Evolutionary conservation across 2,797 vertebrate species (phyloP).

Genomic region (Botia almorhae): DNA sequence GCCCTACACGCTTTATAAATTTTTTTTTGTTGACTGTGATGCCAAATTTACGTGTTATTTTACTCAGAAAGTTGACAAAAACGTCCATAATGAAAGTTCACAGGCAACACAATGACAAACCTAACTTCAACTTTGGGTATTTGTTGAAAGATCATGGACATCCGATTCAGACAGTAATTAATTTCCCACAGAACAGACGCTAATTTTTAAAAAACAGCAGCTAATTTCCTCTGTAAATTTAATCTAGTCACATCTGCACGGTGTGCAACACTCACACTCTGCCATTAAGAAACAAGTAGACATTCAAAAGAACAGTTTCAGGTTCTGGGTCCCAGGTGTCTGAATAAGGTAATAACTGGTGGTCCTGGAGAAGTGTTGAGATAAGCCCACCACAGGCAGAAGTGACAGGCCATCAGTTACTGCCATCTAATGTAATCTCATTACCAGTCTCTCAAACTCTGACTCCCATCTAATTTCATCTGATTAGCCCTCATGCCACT

Average conservation of each 20-base stretch:
- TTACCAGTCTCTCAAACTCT: slow-evolving; percentile 48
- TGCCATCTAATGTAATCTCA: slow-evolving; percentile 51
- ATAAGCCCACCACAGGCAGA: slow-evolving; percentile 37
- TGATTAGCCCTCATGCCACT: slow-evolving; percentile 45
- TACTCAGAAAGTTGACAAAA: not conserved
- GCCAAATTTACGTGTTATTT: not conserved
- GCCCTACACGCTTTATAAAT: too few relatives aligned
- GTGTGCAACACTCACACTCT: not conserved
- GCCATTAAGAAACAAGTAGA: not conserved
- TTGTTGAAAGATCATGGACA: not conserved
- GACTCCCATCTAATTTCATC: slow-evolving; percentile 47
- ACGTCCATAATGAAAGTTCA: not conserved
- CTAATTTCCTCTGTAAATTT: not conserved
- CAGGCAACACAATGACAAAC: not conserved
- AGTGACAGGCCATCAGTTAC: slow-evolving; percentile 58
- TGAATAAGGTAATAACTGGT: slow-evolving; percentile 40
- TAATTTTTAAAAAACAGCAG: not conserved
- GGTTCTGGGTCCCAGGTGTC: slow-evolving; percentile 38
- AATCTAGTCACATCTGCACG: not conserved
- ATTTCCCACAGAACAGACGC: not conserved
- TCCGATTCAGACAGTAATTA: not conserved
- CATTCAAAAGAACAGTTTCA: slow-evolving; percentile 2
- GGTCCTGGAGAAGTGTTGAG: slow-evolving; percentile 26
- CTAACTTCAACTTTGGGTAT: not conserved
- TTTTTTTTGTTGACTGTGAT: not conserved